These are phyloP conservation scores for Turnix velox DNA, from an alignment of 2,113 vertebrate species.

Conservation along the genomic window DNA sequence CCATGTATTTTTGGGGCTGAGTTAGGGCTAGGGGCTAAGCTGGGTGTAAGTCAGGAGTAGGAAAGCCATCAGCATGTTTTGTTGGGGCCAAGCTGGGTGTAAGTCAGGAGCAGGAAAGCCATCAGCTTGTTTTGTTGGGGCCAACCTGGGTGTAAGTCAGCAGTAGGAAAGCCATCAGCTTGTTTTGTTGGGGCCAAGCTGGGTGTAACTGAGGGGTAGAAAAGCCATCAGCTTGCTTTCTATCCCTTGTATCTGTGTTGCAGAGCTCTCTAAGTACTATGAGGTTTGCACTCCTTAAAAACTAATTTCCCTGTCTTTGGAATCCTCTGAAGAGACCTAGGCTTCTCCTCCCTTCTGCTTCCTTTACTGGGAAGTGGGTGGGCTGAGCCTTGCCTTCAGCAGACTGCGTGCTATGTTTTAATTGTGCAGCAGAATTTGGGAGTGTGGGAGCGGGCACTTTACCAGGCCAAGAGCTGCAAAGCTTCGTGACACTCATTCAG, in stretches of 20 bases:
- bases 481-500: neutral
- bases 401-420: neutral
- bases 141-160: neutral
- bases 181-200: neutral
- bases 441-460: neutral
- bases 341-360: neutral
- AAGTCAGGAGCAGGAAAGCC: neutral
- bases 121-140: neutral
- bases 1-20: neutral
- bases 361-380: slow-evolving; percentile 5
- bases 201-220: neutral
- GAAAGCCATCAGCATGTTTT: neutral
- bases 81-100: neutral
- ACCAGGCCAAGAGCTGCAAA: neutral
- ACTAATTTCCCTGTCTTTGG: neutral
- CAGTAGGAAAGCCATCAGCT: neutral
- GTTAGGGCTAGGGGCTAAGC: neutral
- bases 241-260: neutral
- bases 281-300: neutral
- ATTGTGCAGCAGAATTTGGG: neutral
- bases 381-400: neutral
- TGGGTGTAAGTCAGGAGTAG: neutral
- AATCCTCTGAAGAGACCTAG: neutral
- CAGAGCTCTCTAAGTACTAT: neutral
- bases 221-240: neutral